Evolutionary conservation across 2,888 invertebrate genomes (phyloP).

Genomic region (Epinotia bilunana): DNA sequence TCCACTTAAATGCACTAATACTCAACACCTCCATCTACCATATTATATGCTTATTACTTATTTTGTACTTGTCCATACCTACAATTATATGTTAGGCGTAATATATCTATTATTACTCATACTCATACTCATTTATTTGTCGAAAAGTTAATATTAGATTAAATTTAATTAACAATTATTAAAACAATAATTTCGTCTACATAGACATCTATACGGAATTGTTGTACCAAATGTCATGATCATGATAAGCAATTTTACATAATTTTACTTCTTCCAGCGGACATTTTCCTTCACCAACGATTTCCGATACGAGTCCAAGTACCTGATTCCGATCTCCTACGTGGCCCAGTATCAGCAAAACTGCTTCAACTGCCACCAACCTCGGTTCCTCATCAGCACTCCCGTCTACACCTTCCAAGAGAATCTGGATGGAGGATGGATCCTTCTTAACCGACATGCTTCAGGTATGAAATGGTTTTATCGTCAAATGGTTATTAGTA

Average conservation of each 20-base stretch:
- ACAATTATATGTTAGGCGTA: too few relatives aligned
- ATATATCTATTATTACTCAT: not conserved
- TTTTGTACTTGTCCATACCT: too few relatives aligned
- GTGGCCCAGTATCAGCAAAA: slow-evolving; percentile 68
- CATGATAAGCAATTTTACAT: too few relatives aligned
- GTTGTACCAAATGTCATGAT: too few relatives aligned
- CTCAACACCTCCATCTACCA: too few relatives aligned
- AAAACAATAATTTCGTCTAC: too few relatives aligned
- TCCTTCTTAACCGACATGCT: slow-evolving; percentile 73
- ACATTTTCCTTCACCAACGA: slow-evolving; percentile 66
- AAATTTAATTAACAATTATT: too few relatives aligned
- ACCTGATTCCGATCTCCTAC: slow-evolving; percentile 75
- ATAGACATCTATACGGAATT: too few relatives aligned
- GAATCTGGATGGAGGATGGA: slow-evolving; percentile 76
- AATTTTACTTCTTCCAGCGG: slow-evolving; percentile 59
- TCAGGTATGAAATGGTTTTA: slow-evolving; percentile 60
- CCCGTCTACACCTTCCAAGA: slow-evolving; percentile 74
- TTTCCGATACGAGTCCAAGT: slow-evolving; percentile 64
- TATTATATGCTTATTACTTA: too few relatives aligned
- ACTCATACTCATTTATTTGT: too few relatives aligned
- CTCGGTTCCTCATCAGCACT: slow-evolving; percentile 69
- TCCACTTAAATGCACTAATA: too few relatives aligned
- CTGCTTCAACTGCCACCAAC: slow-evolving; percentile 75
- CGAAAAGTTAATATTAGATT: too few relatives aligned
- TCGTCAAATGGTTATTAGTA: not conserved